These are phyloP conservation scores for Scaptomyza reducta DNA, from an alignment of 2,888 invertebrate genomes.

Conservation along the genomic window DNA sequence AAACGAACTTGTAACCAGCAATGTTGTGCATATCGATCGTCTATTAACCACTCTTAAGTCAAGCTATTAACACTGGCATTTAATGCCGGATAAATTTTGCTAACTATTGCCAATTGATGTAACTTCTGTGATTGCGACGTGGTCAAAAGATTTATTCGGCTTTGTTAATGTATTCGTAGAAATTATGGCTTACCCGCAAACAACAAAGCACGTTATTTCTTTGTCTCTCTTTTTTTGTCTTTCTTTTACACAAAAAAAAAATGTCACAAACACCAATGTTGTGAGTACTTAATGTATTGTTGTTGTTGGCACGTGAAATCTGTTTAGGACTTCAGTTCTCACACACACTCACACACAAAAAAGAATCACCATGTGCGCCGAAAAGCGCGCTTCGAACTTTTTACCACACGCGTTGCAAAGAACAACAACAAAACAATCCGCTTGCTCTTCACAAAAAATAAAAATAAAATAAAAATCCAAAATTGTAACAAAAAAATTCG, in stretches of 20 bases:
- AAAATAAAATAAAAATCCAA: slow-evolving; percentile 7
- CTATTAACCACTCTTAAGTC: not conserved
- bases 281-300: slow-evolving; percentile 10
- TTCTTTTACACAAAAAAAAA: not conserved
- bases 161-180: too few relatives aligned
- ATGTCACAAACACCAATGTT: slow-evolving; percentile 5
- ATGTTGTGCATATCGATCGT: not conserved
- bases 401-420: slow-evolving; percentile 40
- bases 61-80: slow-evolving; percentile 4
- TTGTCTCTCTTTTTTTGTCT: not conserved
- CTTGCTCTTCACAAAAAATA: slow-evolving; percentile 12
- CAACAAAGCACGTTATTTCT: not conserved
- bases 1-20: not conserved
- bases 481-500: not conserved
- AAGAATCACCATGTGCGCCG: slow-evolving; percentile 28
- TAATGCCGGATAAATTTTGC: slow-evolving; percentile 20
- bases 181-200: slow-evolving; percentile 31
- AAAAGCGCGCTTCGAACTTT: slow-evolving; percentile 46
- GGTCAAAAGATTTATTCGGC: too few relatives aligned
- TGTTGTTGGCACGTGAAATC: slow-evolving; percentile 20
- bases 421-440: slow-evolving; percentile 10
- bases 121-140: too few relatives aligned
- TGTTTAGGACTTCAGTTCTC: slow-evolving; percentile 40
- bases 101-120: too few relatives aligned
- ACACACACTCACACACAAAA: slow-evolving; percentile 31